Percentiles rank a stretch among this genome's conserved stretches.
phyloP scores from a whole-genome alignment of 2,113 vertebrate genomes.

The Anser cygnoides region DNA sequence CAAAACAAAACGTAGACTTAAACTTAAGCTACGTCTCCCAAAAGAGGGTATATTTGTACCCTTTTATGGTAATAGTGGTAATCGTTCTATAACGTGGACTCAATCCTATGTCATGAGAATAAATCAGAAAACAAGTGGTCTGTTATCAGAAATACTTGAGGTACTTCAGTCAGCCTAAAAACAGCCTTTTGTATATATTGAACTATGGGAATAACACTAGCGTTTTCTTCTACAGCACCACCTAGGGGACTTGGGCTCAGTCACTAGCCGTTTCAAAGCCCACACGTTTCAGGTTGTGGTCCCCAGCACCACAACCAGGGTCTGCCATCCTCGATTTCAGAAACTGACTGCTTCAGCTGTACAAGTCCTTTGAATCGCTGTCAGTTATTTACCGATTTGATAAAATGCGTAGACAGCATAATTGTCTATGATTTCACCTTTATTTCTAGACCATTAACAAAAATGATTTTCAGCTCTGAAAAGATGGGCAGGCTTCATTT shows the following conservation, averaged over 20 bases:
- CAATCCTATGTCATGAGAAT: not conserved
- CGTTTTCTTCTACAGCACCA: conserved; percentile 31
- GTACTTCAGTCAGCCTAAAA: not conserved
- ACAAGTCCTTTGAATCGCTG: not conserved
- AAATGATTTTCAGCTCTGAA: not conserved
- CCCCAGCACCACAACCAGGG: not conserved
- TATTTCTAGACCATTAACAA: conserved; percentile 11
- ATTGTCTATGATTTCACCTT: not conserved
- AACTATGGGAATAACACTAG: not conserved
- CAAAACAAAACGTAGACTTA: not conserved
- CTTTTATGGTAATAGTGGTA: not conserved
- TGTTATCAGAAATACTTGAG: not conserved
- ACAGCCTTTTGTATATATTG: not conserved
- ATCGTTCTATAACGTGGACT: not conserved
- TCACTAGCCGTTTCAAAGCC: not conserved
- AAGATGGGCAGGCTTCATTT: not conserved
- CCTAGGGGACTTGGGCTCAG: not conserved
- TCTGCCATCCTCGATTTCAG: not conserved
- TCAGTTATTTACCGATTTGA: not conserved
- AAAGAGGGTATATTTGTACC: not conserved
- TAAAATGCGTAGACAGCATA: not conserved
- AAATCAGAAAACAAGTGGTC: not conserved
- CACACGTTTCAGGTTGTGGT: not conserved
- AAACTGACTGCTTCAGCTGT: not conserved
- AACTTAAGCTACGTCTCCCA: not conserved